phyloP scores from a whole-genome alignment of 2,888 invertebrate genomes.

The Agriopis marginaria region DNA sequence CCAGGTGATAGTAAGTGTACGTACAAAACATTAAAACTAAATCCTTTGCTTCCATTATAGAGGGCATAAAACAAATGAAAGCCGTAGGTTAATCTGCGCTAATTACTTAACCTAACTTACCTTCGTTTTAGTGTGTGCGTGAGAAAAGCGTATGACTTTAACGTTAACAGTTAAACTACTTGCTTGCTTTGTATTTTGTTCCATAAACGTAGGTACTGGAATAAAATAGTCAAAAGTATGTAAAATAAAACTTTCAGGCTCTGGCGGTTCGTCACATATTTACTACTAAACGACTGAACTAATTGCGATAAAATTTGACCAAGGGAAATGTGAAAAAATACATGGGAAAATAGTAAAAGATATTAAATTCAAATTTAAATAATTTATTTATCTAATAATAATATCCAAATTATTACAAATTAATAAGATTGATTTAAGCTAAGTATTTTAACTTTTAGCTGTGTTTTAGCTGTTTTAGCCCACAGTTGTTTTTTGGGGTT shows the following conservation, averaged over 20 bases:
- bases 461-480: too few relatives aligned
- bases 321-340: too few relatives aligned
- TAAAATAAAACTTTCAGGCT: background rate
- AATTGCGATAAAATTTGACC: too few relatives aligned
- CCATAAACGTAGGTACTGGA: background rate
- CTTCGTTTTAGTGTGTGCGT: conserved; percentile 18
- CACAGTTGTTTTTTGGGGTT: too few relatives aligned
- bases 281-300: too few relatives aligned
- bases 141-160: conserved; percentile 10
- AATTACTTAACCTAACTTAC: conserved; percentile 22
- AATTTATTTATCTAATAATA: too few relatives aligned
- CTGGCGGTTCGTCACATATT: too few relatives aligned
- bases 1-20: background rate
- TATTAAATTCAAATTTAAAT: too few relatives aligned
- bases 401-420: too few relatives aligned
- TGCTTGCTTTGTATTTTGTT: background rate
- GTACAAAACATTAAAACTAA: conserved; percentile 5
- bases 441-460: too few relatives aligned
- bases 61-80: conserved; percentile 41
- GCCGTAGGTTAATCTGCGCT: conserved; percentile 17
- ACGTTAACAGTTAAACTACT: background rate
- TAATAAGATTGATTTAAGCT: too few relatives aligned
- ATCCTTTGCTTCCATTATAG: conserved; percentile 32
- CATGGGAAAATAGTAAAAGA: too few relatives aligned
- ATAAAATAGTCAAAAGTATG: background rate